These are phyloP conservation scores for Enteromius thamalakanensis DNA, from an alignment of 2,797 vertebrate species.

Conservation along the genomic window DNA sequence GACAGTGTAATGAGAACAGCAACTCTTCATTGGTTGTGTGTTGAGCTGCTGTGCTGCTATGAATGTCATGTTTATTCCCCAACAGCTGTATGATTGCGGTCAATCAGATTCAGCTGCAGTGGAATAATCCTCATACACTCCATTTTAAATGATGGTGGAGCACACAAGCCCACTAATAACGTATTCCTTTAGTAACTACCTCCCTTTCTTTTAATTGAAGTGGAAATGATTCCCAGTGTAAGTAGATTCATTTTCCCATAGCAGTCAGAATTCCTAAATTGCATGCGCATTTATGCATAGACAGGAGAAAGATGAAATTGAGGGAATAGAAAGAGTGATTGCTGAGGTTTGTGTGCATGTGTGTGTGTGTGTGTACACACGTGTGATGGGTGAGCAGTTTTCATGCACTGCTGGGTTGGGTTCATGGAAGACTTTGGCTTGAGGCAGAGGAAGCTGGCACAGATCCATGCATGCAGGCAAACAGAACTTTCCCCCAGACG, in stretches of 20 bases:
- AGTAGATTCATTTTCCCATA: conserved; percentile 8
- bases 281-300: conserved; percentile 51
- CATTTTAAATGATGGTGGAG: conserved; percentile 24
- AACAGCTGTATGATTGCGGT: conserved; percentile 24
- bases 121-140: conserved; percentile 14
- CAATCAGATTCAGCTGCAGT: conserved; percentile 29
- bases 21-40: conserved; percentile 10
- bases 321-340: conserved; percentile 32
- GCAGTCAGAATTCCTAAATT: conserved; percentile 47
- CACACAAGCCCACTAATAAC: conserved; percentile 2
- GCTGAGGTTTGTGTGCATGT: conserved; percentile 34
- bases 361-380: conserved; percentile 15
- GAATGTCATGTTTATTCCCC: conserved; percentile 26
- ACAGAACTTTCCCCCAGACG: conserved; percentile 39
- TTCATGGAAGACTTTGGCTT: conserved; percentile 67
- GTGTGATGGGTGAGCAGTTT: conserved; percentile 49
- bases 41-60: conserved; percentile 22
- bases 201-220: conserved; percentile 22
- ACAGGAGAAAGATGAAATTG: conserved; percentile 49
- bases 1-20: not conserved
- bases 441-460: conserved; percentile 62
- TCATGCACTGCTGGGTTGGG: conserved; percentile 57
- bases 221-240: conserved; percentile 20
- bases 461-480: conserved; percentile 60
- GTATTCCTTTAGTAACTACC: conserved; percentile 30